Conservation (phyloP, 2,888 invertebrate genomes). For the Cosmia trapezina region DNA sequence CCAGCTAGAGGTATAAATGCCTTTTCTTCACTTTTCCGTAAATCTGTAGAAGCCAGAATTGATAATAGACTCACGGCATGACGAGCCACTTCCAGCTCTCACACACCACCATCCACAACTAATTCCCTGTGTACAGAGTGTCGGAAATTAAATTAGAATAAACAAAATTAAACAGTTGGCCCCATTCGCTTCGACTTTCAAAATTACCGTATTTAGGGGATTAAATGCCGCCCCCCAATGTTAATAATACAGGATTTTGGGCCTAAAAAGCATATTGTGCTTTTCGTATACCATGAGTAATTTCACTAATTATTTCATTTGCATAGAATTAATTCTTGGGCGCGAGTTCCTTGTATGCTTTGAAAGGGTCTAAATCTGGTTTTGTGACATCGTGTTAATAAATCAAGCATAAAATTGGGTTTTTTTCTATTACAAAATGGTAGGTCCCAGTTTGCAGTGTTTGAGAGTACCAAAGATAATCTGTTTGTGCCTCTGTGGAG, state of each 20-base stretch:
- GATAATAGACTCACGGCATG: neutral
- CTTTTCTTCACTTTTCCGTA: neutral
- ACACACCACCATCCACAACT: constrained; percentile 49
- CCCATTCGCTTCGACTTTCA: constrained; percentile 80
- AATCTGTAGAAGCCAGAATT: neutral
- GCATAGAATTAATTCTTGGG: constrained; percentile 73
- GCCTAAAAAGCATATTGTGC: constrained; percentile 72
- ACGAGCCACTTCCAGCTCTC: constrained; percentile 35
- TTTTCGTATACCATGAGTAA: constrained; percentile 69
- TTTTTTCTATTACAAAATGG: neutral
- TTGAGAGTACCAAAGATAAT: constrained; percentile 7
- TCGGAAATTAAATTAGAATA: constrained; percentile 85
- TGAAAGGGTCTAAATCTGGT: constrained; percentile 14
- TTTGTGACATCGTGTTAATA: constrained; percentile 16
- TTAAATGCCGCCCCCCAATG: constrained; percentile 76
- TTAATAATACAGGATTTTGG: constrained; percentile 78
- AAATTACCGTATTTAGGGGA: constrained; percentile 79
- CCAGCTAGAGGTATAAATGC: neutral
- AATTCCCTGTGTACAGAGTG: constrained; percentile 73
- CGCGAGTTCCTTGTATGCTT: constrained; percentile 35
- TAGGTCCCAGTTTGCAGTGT: neutral
- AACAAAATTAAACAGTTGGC: constrained; percentile 85
- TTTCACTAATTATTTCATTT: constrained; percentile 79
- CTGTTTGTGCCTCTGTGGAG: neutral
- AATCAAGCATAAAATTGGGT: constrained; percentile 7